Conservation (phyloP, 2,888 invertebrate species). For the Amaurobius ferox region DNA sequence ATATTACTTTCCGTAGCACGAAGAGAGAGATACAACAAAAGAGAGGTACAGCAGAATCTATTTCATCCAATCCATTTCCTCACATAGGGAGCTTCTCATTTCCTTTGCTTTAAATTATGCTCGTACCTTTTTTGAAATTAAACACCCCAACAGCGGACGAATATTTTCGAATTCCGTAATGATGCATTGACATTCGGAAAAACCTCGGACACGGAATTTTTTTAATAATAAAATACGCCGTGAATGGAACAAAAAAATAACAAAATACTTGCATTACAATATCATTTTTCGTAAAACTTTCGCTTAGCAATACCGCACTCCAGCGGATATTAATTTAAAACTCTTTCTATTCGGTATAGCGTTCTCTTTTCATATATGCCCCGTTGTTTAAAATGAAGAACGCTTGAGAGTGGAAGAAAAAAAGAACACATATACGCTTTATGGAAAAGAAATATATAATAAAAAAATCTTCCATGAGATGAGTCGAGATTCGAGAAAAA, state of each 20-base stretch:
- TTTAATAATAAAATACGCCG: constrained; percentile 29
- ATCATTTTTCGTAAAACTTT: constrained; percentile 64
- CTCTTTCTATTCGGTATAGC: constrained; percentile 56
- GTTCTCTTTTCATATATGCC: constrained; percentile 17
- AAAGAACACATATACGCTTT: constrained; percentile 47
- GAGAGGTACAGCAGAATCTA: not conserved
- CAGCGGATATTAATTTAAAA: constrained; percentile 70
- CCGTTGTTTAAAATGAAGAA: constrained; percentile 69
- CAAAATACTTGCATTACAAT: constrained; percentile 59
- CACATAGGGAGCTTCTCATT: not conserved
- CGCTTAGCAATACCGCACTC: constrained; percentile 66
- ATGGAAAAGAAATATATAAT: constrained; percentile 64
- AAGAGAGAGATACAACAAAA: too few relatives aligned
- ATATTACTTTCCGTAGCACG: not conserved
- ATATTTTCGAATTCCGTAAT: constrained; percentile 3
- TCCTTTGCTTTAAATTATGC: constrained; percentile 4
- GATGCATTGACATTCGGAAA: constrained; percentile 20
- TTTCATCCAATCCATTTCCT: not conserved
- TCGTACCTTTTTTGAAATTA: not conserved
- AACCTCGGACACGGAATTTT: constrained; percentile 10
- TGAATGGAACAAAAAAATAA: constrained; percentile 22
- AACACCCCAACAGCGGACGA: not conserved
- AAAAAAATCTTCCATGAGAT: constrained; percentile 47
- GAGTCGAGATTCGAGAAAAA: constrained; percentile 41
- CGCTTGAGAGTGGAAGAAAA: constrained; percentile 26